phyloP scores from a whole-genome alignment of 1,140 invertebrate genomes.

The Conus ventricosus region DNA sequence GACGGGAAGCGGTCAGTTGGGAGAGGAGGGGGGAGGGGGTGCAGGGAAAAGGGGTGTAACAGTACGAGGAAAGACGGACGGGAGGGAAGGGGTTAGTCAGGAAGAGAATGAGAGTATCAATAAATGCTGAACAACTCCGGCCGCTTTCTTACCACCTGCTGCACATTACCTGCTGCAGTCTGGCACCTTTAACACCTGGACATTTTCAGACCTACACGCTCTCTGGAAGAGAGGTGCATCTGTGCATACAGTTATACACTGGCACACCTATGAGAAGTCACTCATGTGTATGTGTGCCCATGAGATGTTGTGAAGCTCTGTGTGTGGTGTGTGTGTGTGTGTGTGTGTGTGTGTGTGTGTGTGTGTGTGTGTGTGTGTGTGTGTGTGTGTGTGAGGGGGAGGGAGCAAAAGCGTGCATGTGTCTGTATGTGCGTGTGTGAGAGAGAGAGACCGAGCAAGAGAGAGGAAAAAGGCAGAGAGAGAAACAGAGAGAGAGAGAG shows the following conservation, averaged over 20 bases:
- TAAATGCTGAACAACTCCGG: not conserved
- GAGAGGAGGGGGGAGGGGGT: slow-evolving; percentile 20
- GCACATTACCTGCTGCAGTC: slow-evolving; percentile 92
- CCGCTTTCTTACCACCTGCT: slow-evolving; percentile 86
- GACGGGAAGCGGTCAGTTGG: not conserved
- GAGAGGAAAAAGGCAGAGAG: not conserved
- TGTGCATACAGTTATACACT: not conserved
- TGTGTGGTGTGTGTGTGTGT: not conserved
- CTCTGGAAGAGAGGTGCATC: not conserved
- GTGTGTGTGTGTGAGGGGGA: not conserved
- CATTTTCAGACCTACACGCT: not conserved
- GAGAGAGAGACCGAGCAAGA: not conserved
- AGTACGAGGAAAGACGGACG: not conserved
- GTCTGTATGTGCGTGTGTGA: too few relatives aligned
- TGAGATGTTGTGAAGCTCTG: too few relatives aligned
- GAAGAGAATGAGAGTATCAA: slow-evolving; percentile 7
- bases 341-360: not conserved
- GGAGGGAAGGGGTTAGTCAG: slow-evolving; percentile 7
- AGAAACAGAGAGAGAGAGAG: not conserved
- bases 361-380: not conserved
- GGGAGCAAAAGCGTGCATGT: too few relatives aligned
- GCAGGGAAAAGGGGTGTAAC: not conserved
- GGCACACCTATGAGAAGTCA: too few relatives aligned
- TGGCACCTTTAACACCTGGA: not conserved
- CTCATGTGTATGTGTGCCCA: too few relatives aligned